Conservation (phyloP, 2,113 vertebrate species). For the Prionailurus viverrinus region DNA sequence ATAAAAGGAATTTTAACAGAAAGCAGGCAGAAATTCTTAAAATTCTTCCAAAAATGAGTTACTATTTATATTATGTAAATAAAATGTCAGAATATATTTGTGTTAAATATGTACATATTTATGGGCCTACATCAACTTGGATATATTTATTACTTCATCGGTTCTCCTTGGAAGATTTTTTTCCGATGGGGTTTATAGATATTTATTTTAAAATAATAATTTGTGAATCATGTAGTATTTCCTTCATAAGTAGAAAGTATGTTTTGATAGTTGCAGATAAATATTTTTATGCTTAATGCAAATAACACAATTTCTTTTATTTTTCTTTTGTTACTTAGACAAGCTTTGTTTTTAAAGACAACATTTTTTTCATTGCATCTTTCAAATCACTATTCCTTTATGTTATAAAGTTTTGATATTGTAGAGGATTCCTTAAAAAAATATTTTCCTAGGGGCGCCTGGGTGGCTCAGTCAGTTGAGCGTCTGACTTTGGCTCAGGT, state of each 20-base stretch:
- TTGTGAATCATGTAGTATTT: not conserved
- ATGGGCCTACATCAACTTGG: not conserved
- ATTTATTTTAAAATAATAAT: conserved; percentile 41
- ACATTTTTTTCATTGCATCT: not conserved
- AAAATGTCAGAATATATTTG: not conserved
- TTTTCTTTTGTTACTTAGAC: not conserved
- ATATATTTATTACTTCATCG: not conserved
- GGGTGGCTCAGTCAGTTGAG: too few species aligned
- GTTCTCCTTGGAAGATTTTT: not conserved
- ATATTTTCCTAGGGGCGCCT: not conserved
- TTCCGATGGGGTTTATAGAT: not conserved
- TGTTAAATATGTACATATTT: not conserved
- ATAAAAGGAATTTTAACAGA: not conserved
- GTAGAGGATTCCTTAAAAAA: not conserved
- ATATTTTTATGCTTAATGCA: not conserved
- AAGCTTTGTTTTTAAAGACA: not conserved
- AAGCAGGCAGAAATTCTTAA: not conserved
- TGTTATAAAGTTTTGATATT: not conserved
- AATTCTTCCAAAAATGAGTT: conserved; percentile 2
- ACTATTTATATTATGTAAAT: not conserved
- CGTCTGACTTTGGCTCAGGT: too few species aligned
- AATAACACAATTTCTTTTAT: not conserved
- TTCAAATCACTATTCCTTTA: not conserved
- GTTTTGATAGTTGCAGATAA: not conserved
- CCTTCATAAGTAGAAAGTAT: not conserved